A percentile compares a stretch with the other conserved stretches of the same genome.
phyloP scores from a whole-genome alignment of 2,113 vertebrate genomes.

The Ictalurus furcatus region DNA sequence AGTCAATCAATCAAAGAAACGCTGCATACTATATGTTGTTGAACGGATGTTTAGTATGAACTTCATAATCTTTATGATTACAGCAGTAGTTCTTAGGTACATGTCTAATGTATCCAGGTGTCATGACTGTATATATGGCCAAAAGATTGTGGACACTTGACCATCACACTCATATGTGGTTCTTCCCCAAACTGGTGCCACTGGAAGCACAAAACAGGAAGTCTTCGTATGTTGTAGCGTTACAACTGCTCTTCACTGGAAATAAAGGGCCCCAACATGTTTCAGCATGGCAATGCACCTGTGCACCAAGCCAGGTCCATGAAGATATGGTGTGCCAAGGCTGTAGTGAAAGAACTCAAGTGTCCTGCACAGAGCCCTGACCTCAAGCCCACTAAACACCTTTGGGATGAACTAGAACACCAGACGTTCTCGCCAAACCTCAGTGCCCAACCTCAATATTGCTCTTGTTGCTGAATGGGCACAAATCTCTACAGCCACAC shows the following conservation, averaged over 20 bases:
- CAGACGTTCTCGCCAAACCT: neutral
- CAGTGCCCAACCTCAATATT: neutral
- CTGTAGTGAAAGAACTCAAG: too few relatives aligned
- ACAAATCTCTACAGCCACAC: neutral
- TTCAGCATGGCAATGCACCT: neutral
- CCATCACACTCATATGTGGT: neutral
- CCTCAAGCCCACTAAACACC: neutral
- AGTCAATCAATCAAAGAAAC: neutral
- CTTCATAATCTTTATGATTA: neutral
- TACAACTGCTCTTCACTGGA: neutral
- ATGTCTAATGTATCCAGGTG: neutral
- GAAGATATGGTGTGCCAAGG: too few relatives aligned
- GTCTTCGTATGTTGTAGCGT: neutral
- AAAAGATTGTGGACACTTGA: neutral
- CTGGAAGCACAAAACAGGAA: neutral
- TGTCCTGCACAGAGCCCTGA: too few relatives aligned
- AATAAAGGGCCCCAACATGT: too few relatives aligned
- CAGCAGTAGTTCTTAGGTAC: neutral
- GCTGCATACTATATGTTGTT: neutral
- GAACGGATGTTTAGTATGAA: neutral
- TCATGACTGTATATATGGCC: neutral
- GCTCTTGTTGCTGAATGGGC: neutral
- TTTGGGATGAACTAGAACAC: neutral
- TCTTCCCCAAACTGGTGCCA: neutral
- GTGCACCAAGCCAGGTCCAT: neutral